Percentiles rank a stretch among this genome's conserved stretches.
Evolutionary conservation across 2,113 vertebrate genomes (phyloP).

Genomic region (Lampris megalopsis): DNA sequence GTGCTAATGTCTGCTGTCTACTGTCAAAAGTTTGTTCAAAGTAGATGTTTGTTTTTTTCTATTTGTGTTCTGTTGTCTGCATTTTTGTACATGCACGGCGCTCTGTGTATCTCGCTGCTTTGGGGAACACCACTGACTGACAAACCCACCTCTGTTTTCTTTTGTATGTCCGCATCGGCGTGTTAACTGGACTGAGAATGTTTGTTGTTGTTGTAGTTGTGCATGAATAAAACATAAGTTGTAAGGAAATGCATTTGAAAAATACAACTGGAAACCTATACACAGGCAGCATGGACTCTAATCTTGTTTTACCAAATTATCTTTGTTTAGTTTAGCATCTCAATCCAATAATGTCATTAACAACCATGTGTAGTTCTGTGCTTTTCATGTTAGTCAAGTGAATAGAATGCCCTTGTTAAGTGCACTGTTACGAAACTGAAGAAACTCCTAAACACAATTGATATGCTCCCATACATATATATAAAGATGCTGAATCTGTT

Average conservation of each 20-base stretch:
- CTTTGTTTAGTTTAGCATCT: constrained; percentile 13
- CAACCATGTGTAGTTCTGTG: constrained; percentile 37
- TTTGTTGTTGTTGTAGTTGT: constrained; percentile 21
- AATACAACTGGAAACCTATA: constrained; percentile 23
- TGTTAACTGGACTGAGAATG: constrained; percentile 2
- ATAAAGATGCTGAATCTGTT: neutral
- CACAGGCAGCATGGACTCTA: constrained; percentile 13
- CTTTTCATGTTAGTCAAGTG: neutral
- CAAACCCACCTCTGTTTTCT: neutral
- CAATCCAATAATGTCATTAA: constrained; percentile 35
- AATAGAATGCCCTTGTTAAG: constrained; percentile 61
- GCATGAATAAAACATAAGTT: constrained; percentile 21
- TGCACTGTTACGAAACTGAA: constrained; percentile 61
- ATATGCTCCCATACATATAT: constrained; percentile 10
- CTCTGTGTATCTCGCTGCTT: constrained; percentile 30
- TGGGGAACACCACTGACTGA: constrained; percentile 9
- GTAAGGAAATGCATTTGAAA: constrained; percentile 8
- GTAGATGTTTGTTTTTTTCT: constrained; percentile 50
- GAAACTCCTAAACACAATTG: constrained; percentile 13
- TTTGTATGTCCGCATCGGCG: constrained; percentile 3
- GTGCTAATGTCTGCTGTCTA: constrained; percentile 55
- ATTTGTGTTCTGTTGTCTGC: constrained; percentile 22
- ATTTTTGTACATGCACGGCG: constrained; percentile 41
- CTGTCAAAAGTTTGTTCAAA: constrained; percentile 36
- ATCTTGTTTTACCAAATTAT: constrained; percentile 21